A percentile compares a stretch with the other conserved stretches of the same genome.
Conservation (phyloP, 2,888 invertebrate species). For the Leptinotarsa tumamoca region DNA sequence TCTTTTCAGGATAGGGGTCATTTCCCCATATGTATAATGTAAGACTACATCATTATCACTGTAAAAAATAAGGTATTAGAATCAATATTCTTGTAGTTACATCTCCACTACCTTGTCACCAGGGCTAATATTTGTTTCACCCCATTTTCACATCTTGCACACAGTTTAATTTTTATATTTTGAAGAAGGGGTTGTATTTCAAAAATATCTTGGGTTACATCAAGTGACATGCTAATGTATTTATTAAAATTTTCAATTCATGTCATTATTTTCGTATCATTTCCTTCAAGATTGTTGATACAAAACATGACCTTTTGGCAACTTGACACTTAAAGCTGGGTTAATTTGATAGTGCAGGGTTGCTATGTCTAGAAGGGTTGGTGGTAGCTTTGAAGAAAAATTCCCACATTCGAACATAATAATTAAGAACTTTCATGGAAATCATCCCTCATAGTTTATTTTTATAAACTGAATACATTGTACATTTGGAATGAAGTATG, state of each 20-base stretch:
- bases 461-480: no score
- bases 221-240: constrained; percentile 39
- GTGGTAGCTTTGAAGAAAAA: no score
- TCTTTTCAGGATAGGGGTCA: constrained; percentile 62
- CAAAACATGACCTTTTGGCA: constrained; percentile 1
- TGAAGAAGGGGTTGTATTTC: constrained; percentile 62
- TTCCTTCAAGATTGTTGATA: constrained; percentile 2
- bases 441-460: no score
- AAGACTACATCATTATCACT: constrained; percentile 64
- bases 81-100: background rate
- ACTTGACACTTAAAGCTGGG: background rate
- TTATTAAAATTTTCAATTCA: constrained; percentile 22
- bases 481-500: no score
- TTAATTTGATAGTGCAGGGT: background rate
- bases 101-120: constrained; percentile 56
- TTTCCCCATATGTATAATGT: constrained; percentile 64
- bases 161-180: constrained; percentile 63
- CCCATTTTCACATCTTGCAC: constrained; percentile 64
- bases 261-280: constrained; percentile 31
- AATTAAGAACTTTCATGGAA: no score
- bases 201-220: constrained; percentile 60
- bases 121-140: constrained; percentile 63
- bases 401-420: no score
- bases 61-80: constrained; percentile 23
- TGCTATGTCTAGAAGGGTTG: no score